phyloP scores from a whole-genome alignment of 2,797 vertebrate species.

The Poecilia picta region DNA sequence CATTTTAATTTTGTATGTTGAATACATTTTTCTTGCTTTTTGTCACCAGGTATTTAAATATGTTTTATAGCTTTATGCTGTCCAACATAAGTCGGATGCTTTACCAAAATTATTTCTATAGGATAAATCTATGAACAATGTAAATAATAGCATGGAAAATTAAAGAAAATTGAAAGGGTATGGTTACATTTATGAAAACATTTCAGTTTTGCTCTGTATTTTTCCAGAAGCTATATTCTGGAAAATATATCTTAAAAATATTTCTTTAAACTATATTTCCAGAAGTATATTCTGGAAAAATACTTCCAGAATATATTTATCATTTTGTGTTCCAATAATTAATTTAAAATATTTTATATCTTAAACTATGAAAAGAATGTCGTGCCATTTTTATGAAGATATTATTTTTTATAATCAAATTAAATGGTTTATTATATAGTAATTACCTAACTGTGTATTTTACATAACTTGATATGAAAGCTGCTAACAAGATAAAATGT shows the following conservation, averaged over 20 bases:
- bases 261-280: background rate
- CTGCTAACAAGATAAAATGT: slow-evolving; percentile 7
- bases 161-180: too few relatives aligned
- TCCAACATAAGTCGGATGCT: background rate
- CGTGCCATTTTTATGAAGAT: background rate
- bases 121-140: background rate
- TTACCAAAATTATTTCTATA: background rate
- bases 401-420: background rate
- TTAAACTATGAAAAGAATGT: background rate
- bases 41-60: background rate
- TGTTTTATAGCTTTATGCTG: background rate
- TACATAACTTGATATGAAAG: slow-evolving; percentile 19
- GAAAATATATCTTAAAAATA: too few relatives aligned
- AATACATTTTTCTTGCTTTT: background rate
- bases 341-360: background rate
- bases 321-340: background rate
- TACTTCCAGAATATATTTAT: too few relatives aligned
- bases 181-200: too few relatives aligned
- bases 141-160: too few relatives aligned
- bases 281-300: too few relatives aligned
- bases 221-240: too few relatives aligned
- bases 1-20: background rate
- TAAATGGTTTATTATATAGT: background rate
- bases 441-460: slow-evolving; percentile 28
- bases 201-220: too few relatives aligned